Base-by-base conservation (phyloP, 2,888 invertebrate species). In the Masnerella sp. region DNA sequence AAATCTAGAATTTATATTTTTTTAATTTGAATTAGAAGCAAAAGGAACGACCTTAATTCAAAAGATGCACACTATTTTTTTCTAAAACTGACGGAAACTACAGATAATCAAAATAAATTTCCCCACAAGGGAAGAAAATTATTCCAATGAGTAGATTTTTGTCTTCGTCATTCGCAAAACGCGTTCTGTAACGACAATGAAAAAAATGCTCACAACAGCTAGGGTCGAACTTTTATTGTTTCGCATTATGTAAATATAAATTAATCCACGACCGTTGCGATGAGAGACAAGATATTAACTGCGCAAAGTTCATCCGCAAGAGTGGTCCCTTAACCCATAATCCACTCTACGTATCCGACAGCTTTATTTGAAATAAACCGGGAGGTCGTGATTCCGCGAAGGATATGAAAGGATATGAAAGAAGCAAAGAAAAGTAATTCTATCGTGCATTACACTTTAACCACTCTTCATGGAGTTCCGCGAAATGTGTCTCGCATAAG, bases 391-490 rank as follows among this genome's bases (percentile, higher is more conserved):
- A 45, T 38, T 43, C 34, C 45, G n/a, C 5, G 22, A 45, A 14
- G 34, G 11, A 18, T 34, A 58, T 43, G 34, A 45, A 45, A 58
- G 3, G 11, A 18, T 34, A 58, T 43, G 34, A 45, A 45, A 58
- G 3, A 18, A 30, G 18, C n/a, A 17, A 43, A 15, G 28, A 42
- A 56, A 56, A 32, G 32, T 42, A 42, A 43, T 43, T 56, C 2
- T 42, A 32, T 17, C 18, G 40, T 43, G 56, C 43, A 43, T 56
- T 54, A 54, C 20, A 28, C 11, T 54, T 30, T 30, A 20, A 43
- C 18, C 18, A 32, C n/a, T 34, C 36, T 52, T 52, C 22, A 14
- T 34, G 18, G 22, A 49, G 25, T 15, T 25, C 9, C 18, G 49
- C 15, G 49, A 30, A 32, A 32, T 17, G 32, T 30, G 30, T 15